Base-by-base conservation (phyloP, 2,797 vertebrate genomes). In the Pangasius djambal region DNA sequence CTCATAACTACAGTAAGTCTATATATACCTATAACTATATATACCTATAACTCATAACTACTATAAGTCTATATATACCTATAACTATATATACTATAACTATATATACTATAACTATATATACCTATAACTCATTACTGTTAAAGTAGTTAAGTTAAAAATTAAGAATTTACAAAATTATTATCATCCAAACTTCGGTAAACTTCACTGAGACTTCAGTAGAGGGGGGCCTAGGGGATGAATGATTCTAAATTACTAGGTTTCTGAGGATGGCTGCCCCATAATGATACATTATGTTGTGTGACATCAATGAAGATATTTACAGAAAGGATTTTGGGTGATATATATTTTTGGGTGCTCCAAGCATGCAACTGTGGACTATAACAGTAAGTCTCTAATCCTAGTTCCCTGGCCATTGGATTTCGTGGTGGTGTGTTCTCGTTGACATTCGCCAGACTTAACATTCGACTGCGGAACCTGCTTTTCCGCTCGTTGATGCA, bases 361-460 rank as follows among this genome's bases (percentile, higher is more conserved):
- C 6, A 79, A 31, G 69, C 3, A 55, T 55, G 22, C 18, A 20
- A 10, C 37, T 48, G 57, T 75, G 8, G 18, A 4, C n/a, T 31
- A 6, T 75, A 9, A 20, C 8, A 55, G 13, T 4, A 8, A 69
- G 82, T 67, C 34, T 44, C n/a, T 87, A 59, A 83, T 95, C 94
- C 93, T 89, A 99, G 98, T 93, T 98, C 98, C 83, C 83, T 99
- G 92, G 97, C 98, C 87, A 95, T 97, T 92, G 98, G 98, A 91
- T 85, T 99, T 92, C 97, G 98, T 74, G 98, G 97, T 6, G 98
- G 98, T 44, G 95, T 98, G 92, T 99, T 99, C 93, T 97, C 97
- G 1, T 94, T 99, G 89, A 95, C 95, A 22, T 97, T 99, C 86
- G 98, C 98, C 13, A 97, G 98, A 91, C 93, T 99, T 89, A 99